Evolutionary conservation across 2,888 invertebrate species (phyloP), one percentile per base, ranked within the genome.

Genomic region (Leptopilina myrica): DNA sequence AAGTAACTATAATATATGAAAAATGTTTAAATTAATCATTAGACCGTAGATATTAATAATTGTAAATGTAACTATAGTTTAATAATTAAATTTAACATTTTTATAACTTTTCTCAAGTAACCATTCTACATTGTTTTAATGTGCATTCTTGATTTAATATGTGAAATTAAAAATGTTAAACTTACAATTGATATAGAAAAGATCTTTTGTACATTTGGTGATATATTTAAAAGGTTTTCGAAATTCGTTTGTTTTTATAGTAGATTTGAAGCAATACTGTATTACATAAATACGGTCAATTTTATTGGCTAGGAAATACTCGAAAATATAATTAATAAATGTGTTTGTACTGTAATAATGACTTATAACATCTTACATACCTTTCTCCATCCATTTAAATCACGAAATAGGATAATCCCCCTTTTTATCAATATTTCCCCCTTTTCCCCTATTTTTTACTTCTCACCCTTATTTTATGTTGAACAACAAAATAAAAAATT

Each of bases 271-370:
- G 56, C 56, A 73, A 43, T 53, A 66, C n/a, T 73, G 73, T 73
- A 73, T 11, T 73, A 73, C 73, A 67, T 73, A 33, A 15, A 20
- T 26, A 73, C n/a, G 26, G 53, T 73, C 56, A 33, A 26, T 33
- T 33, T 73, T 73, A 56, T 26, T 73, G 73, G 4, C 33, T 33
- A 33, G n/a, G 33, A n/a, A 73, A 73, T 53, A 53, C 33, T 73
- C 56, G 53, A 73, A 73, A 73, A 26, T 73, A 73, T 53, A 73
- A 73, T 67, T 67, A 67, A 67, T 73, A 56, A 73, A 73, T n/a
- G 73, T 73, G 49, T 73, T 73, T 73, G 73, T 73, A 73, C 15
- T 43, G 49, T 20, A 73, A 11, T 49, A 26, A 12, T 69, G 11
- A 49, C 9, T 69, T 69, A 12, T 8, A 7, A 8, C 7, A 43